These are phyloP conservation scores for Myopa testacea DNA, from an alignment of 2,888 invertebrate species.

Conservation along the genomic window DNA sequence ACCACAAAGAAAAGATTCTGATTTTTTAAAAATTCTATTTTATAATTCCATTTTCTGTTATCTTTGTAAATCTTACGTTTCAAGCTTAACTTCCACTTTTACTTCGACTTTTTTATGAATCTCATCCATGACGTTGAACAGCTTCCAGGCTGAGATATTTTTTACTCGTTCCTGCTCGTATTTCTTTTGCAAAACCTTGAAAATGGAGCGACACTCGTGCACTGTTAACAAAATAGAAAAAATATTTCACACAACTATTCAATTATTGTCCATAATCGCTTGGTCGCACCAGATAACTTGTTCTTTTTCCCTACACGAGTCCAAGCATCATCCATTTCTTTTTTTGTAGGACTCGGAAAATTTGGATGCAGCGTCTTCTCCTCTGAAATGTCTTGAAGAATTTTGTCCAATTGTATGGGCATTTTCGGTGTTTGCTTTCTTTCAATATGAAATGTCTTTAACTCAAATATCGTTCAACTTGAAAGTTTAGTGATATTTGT, in stretches of 20 bases:
- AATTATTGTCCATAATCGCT: background rate
- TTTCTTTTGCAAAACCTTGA: constrained; percentile 66
- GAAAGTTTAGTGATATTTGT: background rate
- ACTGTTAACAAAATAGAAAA: constrained; percentile 48
- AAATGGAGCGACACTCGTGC: constrained; percentile 65
- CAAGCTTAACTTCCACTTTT: constrained; percentile 49
- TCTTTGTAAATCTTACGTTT: constrained; percentile 57
- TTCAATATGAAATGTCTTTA: background rate
- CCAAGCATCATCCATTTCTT: constrained; percentile 65
- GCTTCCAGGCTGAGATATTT: constrained; percentile 62
- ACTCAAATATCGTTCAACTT: background rate
- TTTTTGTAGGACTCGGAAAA: constrained; percentile 55
- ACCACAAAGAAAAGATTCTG: background rate
- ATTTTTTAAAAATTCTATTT: background rate
- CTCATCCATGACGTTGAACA: constrained; percentile 63
- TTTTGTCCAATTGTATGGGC: constrained; percentile 66
- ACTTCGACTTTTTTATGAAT: constrained; percentile 56
- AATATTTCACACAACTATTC: background rate
- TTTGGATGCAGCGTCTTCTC: constrained; percentile 64
- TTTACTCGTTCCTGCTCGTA: constrained; percentile 65
- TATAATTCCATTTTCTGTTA: constrained; percentile 1
- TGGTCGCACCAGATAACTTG: constrained; percentile 59
- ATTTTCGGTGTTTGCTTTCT: constrained; percentile 50
- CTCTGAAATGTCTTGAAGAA: constrained; percentile 63
- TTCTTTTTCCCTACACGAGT: constrained; percentile 63